A percentile compares a stretch with the other conserved stretches of the same genome.
Evolutionary conservation across 2,797 vertebrate species (phyloP).

Genomic region (Argentina silus): DNA sequence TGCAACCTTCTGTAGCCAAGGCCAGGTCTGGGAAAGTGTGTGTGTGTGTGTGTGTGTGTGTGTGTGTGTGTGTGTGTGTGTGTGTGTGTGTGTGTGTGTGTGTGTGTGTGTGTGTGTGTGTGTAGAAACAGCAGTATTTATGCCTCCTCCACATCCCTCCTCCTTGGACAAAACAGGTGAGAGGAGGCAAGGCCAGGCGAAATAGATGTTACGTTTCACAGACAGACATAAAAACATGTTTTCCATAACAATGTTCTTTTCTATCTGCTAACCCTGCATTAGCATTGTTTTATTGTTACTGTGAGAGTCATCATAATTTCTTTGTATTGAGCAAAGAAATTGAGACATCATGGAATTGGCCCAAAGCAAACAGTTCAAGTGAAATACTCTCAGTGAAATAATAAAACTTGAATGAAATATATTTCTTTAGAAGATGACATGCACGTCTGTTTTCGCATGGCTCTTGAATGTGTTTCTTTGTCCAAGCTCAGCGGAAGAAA

Average conservation of each 20-base stretch:
- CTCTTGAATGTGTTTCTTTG: constrained; percentile 13
- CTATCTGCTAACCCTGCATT: constrained; percentile 2
- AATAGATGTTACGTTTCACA: constrained; percentile 41
- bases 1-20: constrained; percentile 51
- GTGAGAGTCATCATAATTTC: constrained; percentile 11
- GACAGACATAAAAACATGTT: constrained; percentile 4
- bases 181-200: constrained; percentile 26
- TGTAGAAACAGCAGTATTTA: constrained; percentile 44
- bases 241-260: constrained; percentile 26
- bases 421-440: constrained; percentile 25
- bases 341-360: constrained; percentile 20
- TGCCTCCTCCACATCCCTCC: constrained; percentile 38
- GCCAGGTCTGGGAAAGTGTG: constrained; percentile 21
- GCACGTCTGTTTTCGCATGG: constrained; percentile 38
- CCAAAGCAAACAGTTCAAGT: constrained; percentile 37
- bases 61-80: background rate
- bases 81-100: too few species aligned
- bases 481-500: constrained; percentile 19
- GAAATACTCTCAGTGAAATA: constrained; percentile 19
- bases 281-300: background rate
- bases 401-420: constrained; percentile 9
- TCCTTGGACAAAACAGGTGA: constrained; percentile 23
- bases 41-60: background rate
- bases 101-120: background rate
- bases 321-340: constrained; percentile 11